These are phyloP conservation scores for Sphaeridia pumilis DNA, from an alignment of 2,888 invertebrate species.

Conservation along the genomic window DNA sequence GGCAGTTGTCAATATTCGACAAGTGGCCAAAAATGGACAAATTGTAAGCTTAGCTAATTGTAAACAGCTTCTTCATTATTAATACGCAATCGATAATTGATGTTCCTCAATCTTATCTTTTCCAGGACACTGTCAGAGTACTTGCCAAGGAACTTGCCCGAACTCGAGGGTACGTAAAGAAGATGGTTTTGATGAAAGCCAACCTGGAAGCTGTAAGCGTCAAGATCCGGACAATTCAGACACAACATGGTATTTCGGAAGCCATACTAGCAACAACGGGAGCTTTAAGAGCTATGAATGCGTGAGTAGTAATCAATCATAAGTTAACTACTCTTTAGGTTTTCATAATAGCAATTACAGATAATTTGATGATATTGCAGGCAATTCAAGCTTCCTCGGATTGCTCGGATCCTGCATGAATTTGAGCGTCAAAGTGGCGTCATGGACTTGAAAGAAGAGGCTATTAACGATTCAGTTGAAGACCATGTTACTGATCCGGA, in stretches of 20 bases:
- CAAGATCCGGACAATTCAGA: slow-evolving; percentile 49
- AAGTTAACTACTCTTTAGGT: not conserved
- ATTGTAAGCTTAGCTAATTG: slow-evolving; percentile 41
- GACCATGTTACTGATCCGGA: slow-evolving; percentile 50
- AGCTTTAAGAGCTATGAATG: slow-evolving; percentile 51
- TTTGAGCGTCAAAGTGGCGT: slow-evolving; percentile 52
- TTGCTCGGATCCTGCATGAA: slow-evolving; percentile 49
- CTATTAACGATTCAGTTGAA: slow-evolving; percentile 53
- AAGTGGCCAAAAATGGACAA: slow-evolving; percentile 51
- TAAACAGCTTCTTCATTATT: not conserved
- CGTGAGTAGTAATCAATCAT: slow-evolving; percentile 37
- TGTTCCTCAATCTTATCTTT: slow-evolving; percentile 13
- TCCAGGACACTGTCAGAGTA: slow-evolving; percentile 50
- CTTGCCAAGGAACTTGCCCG: slow-evolving; percentile 53
- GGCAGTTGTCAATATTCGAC: slow-evolving; percentile 50
- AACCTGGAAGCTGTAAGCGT: slow-evolving; percentile 51
- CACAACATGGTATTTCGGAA: slow-evolving; percentile 50
- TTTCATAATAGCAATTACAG: not conserved
- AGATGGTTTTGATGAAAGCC: slow-evolving; percentile 51
- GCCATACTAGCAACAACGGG: slow-evolving; percentile 52
- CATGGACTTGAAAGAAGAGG: slow-evolving; percentile 55
- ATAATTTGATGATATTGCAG: slow-evolving; percentile 13
- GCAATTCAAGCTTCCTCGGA: slow-evolving; percentile 48
- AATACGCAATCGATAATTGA: not conserved
- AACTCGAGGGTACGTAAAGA: slow-evolving; percentile 49